Percentiles rank a stretch among this genome's conserved stretches.
These are phyloP conservation scores for Poeciliopsis paucimaculata DNA, from an alignment of 2,797 vertebrate species.

Conservation along the genomic window DNA sequence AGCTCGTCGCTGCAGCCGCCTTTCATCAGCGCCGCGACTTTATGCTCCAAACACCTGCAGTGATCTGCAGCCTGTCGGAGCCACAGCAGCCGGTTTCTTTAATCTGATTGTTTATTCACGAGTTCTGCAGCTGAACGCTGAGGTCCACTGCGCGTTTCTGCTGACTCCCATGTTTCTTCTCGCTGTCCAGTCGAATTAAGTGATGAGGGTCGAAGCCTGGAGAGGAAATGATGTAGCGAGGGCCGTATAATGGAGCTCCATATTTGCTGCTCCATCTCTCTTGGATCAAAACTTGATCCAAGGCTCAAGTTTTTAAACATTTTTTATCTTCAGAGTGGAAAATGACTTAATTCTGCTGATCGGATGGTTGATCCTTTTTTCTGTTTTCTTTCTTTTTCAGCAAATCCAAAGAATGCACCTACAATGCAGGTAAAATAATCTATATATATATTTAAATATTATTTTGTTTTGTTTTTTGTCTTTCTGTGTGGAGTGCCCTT, in stretches of 20 bases:
- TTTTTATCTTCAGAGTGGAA: not conserved
- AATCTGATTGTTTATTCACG: not conserved
- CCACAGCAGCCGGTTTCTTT: too few species aligned
- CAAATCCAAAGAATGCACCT: constrained; percentile 89
- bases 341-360: not conserved
- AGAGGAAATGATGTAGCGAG: not conserved
- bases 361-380: not conserved
- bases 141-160: not conserved
- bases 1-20: too few species aligned
- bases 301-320: not conserved
- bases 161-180: not conserved
- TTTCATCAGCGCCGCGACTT: too few species aligned
- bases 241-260: not conserved
- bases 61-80: too few species aligned
- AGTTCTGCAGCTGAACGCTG: not conserved
- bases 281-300: too few species aligned
- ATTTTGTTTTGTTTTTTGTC: not conserved
- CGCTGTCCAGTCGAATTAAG: not conserved
- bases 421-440: constrained; percentile 82
- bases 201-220: not conserved
- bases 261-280: not conserved
- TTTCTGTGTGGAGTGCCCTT: not conserved
- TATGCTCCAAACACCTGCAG: too few species aligned
- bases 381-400: constrained; percentile 76
- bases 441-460: not conserved